Conservation (phyloP, 2,797 vertebrate species). For the Prionace glauca region DNA sequence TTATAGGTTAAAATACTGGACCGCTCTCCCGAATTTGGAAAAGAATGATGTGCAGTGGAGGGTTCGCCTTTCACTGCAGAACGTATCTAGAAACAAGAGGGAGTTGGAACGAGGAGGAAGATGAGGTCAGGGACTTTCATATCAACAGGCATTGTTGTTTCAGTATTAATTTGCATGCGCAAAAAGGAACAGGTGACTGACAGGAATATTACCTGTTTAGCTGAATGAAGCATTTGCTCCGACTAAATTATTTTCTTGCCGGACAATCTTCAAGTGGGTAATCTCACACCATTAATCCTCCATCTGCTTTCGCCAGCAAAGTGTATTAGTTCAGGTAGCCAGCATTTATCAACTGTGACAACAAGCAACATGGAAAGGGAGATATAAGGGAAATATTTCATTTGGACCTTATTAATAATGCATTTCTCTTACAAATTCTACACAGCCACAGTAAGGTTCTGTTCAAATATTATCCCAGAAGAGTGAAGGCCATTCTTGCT, state of each 20-base stretch:
- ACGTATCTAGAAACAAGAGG: background rate
- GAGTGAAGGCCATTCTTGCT: background rate
- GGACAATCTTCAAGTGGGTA: background rate
- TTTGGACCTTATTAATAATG: background rate
- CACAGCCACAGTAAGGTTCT: background rate
- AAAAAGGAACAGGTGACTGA: background rate
- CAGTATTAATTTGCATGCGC: background rate
- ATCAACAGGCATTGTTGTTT: background rate
- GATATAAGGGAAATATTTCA: constrained; percentile 8
- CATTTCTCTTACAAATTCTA: background rate
- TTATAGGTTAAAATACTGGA: background rate
- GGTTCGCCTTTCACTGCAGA: background rate
- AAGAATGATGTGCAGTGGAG: background rate
- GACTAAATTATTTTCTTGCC: background rate
- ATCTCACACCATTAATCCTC: background rate
- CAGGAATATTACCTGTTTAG: background rate
- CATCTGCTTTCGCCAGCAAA: background rate
- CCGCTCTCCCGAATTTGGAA: background rate
- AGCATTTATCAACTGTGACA: constrained; percentile 9
- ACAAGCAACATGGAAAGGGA: background rate
- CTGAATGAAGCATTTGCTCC: background rate
- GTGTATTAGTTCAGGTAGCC: background rate
- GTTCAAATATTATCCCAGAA: background rate
- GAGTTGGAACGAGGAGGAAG: background rate
- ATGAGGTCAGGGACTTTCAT: background rate